A percentile compares a stretch with the other conserved stretches of the same genome.
Evolutionary conservation across 1,140 invertebrate genomes (phyloP).

Genomic region (Araneus ventricosus): DNA sequence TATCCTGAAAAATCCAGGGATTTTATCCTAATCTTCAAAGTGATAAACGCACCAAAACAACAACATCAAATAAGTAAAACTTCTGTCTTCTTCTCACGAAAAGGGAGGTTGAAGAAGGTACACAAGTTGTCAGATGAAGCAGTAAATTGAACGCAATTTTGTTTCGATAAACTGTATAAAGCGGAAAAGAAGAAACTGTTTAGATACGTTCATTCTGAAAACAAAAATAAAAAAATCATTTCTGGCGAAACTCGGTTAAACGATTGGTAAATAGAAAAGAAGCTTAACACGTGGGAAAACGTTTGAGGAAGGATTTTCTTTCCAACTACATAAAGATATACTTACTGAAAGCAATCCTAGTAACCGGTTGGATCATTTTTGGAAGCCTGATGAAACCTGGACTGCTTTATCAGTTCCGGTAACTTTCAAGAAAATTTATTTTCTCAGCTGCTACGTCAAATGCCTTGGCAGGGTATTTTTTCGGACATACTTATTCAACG

Average conservation of each 20-base stretch:
- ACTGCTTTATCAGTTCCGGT: not conserved
- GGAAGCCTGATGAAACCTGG: not conserved
- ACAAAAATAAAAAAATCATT: not conserved
- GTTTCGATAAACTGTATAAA: not conserved
- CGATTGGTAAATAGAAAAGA: conserved; percentile 25
- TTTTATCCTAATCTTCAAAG: too few species aligned
- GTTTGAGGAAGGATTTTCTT: not conserved
- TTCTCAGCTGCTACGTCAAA: not conserved
- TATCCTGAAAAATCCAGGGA: too few species aligned
- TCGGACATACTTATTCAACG: too few species aligned
- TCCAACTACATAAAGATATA: not conserved
- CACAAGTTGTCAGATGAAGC: not conserved
- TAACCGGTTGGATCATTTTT: not conserved
- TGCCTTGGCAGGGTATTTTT: too few species aligned
- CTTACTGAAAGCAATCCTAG: not conserved
- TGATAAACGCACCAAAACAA: too few species aligned
- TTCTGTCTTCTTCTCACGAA: not conserved
- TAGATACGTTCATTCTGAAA: not conserved
- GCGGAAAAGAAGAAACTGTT: not conserved
- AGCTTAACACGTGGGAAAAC: not conserved
- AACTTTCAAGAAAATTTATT: not conserved
- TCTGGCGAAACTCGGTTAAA: not conserved
- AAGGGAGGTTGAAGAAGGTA: not conserved
- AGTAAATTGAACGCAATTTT: conserved; percentile 1
- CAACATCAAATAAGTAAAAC: not conserved